Conservation (phyloP, 2,797 vertebrate species). For the Muraenolepis orangiensis region DNA sequence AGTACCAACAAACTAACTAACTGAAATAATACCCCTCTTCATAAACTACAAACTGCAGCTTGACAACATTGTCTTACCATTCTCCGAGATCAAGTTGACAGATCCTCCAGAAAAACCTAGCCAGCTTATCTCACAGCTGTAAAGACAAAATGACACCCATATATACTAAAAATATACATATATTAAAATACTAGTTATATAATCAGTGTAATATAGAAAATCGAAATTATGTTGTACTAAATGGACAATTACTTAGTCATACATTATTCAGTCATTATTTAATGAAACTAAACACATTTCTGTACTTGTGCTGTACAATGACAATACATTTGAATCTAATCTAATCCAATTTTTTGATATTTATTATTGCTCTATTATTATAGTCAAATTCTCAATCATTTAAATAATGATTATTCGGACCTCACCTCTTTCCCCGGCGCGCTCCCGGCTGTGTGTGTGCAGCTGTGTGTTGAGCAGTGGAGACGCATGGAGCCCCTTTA, state of each 20-base stretch:
- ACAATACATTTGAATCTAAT: too few relatives aligned
- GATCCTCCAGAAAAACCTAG: neutral
- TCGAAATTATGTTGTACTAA: neutral
- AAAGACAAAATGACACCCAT: neutral
- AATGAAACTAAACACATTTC: too few relatives aligned
- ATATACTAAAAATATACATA: too few relatives aligned
- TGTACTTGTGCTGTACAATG: too few relatives aligned
- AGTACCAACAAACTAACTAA: neutral
- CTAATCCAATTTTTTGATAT: too few relatives aligned
- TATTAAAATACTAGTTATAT: too few relatives aligned
- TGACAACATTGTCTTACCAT: neutral
- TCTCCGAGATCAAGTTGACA: neutral
- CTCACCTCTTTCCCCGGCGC: neutral
- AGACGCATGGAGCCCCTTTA: too few relatives aligned
- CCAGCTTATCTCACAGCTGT: neutral
- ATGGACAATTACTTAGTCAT: neutral
- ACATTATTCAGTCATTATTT: neutral
- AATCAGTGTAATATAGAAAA: neutral
- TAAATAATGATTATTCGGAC: neutral
- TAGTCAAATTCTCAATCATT: neutral
- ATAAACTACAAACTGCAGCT: neutral
- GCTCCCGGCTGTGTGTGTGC: neutral
- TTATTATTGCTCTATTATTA: too few relatives aligned
- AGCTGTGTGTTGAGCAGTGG: neutral
- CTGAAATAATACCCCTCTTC: neutral